These are phyloP conservation scores for Eupithecia insigniata DNA, from an alignment of 2,888 invertebrate genomes.

Conservation along the genomic window DNA sequence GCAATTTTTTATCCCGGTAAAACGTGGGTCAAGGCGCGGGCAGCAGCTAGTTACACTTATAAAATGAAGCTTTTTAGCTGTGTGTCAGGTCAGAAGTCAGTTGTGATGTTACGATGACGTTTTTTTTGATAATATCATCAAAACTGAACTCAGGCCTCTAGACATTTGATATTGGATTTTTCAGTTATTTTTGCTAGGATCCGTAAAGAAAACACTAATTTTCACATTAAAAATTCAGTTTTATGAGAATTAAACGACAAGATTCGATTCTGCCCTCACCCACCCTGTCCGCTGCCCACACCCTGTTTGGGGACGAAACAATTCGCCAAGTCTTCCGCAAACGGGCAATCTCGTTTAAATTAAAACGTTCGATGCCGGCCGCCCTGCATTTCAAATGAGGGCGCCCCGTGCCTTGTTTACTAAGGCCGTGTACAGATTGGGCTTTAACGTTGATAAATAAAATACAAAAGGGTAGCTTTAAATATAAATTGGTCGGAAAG, in stretches of 20 bases:
- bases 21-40: too few species aligned
- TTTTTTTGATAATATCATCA: neutral
- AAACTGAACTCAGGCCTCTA: neutral
- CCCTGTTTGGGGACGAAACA: slow-evolving; percentile 26
- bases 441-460: slow-evolving; percentile 7
- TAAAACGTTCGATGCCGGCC: slow-evolving; percentile 34
- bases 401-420: slow-evolving; percentile 32
- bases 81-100: too few species aligned
- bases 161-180: neutral
- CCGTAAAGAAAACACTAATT: neutral
- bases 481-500: slow-evolving; percentile 2
- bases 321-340: slow-evolving; percentile 29
- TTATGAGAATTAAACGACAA: neutral
- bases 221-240: neutral
- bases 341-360: slow-evolving; percentile 38
- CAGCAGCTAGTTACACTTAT: too few species aligned
- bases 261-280: slow-evolving; percentile 11
- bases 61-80: too few species aligned
- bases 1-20: too few species aligned
- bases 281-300: slow-evolving; percentile 1
- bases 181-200: neutral
- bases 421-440: slow-evolving; percentile 15
- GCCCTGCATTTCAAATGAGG: slow-evolving; percentile 44
- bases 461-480: slow-evolving; percentile 11
- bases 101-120: neutral